Conservation (phyloP, 2,888 invertebrate genomes). For the Dynastes grantii region DNA sequence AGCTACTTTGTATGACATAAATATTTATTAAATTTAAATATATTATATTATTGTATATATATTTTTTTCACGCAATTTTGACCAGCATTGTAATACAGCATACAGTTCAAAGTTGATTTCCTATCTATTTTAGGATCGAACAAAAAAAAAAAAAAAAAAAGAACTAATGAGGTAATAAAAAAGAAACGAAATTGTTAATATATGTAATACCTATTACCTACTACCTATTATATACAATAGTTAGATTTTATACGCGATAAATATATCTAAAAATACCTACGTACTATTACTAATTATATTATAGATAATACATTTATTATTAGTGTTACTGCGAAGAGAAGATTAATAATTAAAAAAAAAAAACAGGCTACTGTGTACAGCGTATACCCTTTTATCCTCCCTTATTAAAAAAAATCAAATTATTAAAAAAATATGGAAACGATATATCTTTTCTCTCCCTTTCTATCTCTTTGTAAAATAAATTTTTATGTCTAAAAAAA, state of each 20-base stretch:
- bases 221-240: conserved; percentile 54
- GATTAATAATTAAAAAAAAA: not conserved
- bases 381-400: no score
- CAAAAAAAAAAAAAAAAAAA: conserved; percentile 19
- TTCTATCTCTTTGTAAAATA: not conserved
- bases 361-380: not conserved
- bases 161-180: conserved; percentile 10
- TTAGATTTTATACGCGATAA: conserved; percentile 63
- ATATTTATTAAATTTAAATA: conserved; percentile 6
- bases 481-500: no score
- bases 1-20: conserved; percentile 27
- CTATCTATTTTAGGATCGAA: conserved; percentile 32
- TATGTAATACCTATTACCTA: conserved; percentile 48
- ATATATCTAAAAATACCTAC: conserved; percentile 45
- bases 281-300: conserved; percentile 29
- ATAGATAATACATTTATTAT: conserved; percentile 5
- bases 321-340: conserved; percentile 22
- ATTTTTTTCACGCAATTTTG: conserved; percentile 54
- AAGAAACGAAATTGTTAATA: conserved; percentile 16
- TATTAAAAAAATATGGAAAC: not conserved
- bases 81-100: conserved; percentile 62
- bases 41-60: conserved; percentile 51
- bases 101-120: conserved; percentile 64
- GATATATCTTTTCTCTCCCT: not conserved
- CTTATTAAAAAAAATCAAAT: no score